Base-by-base conservation (phyloP, 2,113 vertebrate genomes). In the Eudyptes chrysolophus region DNA sequence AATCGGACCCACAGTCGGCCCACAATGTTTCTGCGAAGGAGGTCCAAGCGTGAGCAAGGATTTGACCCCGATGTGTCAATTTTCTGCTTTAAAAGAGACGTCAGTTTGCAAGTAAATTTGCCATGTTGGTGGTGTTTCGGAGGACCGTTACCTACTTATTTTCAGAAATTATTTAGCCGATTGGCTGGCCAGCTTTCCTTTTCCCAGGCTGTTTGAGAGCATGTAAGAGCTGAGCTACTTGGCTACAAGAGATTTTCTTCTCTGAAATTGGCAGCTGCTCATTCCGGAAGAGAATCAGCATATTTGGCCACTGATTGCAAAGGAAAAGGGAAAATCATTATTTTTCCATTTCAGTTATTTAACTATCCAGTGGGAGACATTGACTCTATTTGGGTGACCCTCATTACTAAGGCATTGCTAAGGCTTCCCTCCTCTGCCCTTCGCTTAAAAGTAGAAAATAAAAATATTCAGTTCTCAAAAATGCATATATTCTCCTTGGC, bases 261-360 rank as follows among this genome's bases (percentile, higher is more conserved):
- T 96, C 92, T 95, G 92, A 88, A 97, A 81, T 86, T 96, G 96
- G 88, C 94, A 94, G 96, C 88, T 81, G 92, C 95, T 92, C 97
- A 68, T 94, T 90, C 92, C 38, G 57, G 94, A 97, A 97, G 94
- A 82, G 89, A 81, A 87, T 83, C 87, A 94, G 75, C 93, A 82
- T 89, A 86, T 90, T 95, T 96, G 91, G 97, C 95, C 97, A 94
- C 92, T 48, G 94, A 85, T 95, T 94, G 95, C 94, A 94, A 85
- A 97, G 96, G 96, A 58, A 97, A 96, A 98, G 95, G 90, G 92
- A 97, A 98, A 98, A 97, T 90, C 97, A 95, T 98, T 98, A 94
- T 97, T 98, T 98, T 98, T 97, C 98, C 96, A 90, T 98, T 98
- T 97, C 10, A 11, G 79, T 97, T 95, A 94, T 96, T 97, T 97